Conservation (phyloP, 2,888 invertebrate genomes). For the Luffia ferchaultella region DNA sequence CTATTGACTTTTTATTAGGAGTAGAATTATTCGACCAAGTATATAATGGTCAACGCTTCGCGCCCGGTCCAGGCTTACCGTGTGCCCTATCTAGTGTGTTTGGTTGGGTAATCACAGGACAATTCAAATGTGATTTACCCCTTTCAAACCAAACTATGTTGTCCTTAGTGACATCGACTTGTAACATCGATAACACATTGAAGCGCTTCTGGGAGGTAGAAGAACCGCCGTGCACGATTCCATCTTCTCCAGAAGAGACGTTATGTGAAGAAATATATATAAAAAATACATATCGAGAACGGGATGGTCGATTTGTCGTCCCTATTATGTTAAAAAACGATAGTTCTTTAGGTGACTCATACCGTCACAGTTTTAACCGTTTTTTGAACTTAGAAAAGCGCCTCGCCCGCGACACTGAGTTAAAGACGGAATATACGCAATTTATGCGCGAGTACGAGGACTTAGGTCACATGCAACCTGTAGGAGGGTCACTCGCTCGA, state of each 20-base stretch:
- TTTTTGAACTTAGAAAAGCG: constrained; percentile 1
- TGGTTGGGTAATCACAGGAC: constrained; percentile 8
- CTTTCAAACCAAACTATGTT: not conserved
- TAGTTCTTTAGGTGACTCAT: not conserved
- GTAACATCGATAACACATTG: constrained; percentile 6
- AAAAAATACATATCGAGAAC: not conserved
- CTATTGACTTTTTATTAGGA: not conserved
- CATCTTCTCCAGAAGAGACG: constrained; percentile 2
- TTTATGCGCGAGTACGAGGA: constrained; percentile 8
- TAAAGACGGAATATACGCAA: constrained; percentile 1
- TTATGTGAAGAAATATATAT: constrained; percentile 6
- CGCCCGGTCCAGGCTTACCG: constrained; percentile 2
- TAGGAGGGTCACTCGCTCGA: not conserved
- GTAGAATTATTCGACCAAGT: not conserved
- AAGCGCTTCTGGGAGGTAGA: constrained; percentile 12
- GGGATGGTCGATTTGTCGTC: constrained; percentile 7
- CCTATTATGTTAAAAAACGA: constrained; percentile 5
- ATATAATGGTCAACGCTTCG: not conserved
- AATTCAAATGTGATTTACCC: not conserved
- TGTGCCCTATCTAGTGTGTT: constrained; percentile 6
- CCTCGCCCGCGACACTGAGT: not conserved
- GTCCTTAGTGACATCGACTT: not conserved
- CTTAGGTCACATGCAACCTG: constrained; percentile 8
- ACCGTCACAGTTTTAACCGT: not conserved
- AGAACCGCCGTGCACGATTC: constrained; percentile 2